Percentiles rank a stretch among this genome's conserved stretches.
phyloP scores from a whole-genome alignment of 2,797 vertebrate genomes.

The Fistularia tabacaria region DNA sequence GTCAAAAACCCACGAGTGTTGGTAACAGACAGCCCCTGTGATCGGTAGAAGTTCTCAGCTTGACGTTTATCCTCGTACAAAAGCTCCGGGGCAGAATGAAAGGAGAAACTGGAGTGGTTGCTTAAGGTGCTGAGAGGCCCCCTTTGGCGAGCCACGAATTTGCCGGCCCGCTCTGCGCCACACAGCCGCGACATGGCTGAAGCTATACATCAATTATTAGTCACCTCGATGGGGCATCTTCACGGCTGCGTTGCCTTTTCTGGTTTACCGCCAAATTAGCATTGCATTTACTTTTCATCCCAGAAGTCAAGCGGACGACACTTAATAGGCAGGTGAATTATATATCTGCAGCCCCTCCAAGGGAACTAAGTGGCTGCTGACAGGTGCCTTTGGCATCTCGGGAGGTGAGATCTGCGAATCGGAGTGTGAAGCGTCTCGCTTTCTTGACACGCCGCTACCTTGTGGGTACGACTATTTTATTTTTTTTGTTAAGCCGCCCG shows the following conservation, averaged over 20 bases:
- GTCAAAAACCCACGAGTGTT: conserved; percentile 40
- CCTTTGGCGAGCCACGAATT: conserved; percentile 63
- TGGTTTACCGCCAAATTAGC: conserved; percentile 53
- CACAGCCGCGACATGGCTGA: conserved; percentile 53
- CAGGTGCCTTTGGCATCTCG: conserved; percentile 35
- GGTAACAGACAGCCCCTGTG: conserved; percentile 39
- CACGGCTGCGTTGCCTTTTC: conserved; percentile 51
- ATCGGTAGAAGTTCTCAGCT: conserved; percentile 57
- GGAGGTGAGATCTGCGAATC: conserved; percentile 14
- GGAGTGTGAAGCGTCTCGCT: conserved; percentile 22
- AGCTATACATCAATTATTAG: conserved; percentile 63
- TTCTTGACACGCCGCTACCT: conserved; percentile 30
- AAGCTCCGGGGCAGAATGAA: conserved; percentile 52
- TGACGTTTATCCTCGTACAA: conserved; percentile 62
- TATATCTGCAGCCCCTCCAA: conserved; percentile 51
- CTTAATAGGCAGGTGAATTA: conserved; percentile 41
- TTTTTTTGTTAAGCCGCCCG: conserved; percentile 26
- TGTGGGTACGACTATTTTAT: conserved; percentile 1
- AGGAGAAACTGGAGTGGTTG: conserved; percentile 59
- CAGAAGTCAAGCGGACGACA: conserved; percentile 32
- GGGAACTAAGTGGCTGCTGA: conserved; percentile 52
- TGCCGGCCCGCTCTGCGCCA: conserved; percentile 52
- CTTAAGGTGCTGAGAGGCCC: conserved; percentile 50
- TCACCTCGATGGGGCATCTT: conserved; percentile 49
- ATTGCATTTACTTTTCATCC: conserved; percentile 29